Conservation (phyloP, 2,888 invertebrate genomes). For the Cephalotes varians region DNA sequence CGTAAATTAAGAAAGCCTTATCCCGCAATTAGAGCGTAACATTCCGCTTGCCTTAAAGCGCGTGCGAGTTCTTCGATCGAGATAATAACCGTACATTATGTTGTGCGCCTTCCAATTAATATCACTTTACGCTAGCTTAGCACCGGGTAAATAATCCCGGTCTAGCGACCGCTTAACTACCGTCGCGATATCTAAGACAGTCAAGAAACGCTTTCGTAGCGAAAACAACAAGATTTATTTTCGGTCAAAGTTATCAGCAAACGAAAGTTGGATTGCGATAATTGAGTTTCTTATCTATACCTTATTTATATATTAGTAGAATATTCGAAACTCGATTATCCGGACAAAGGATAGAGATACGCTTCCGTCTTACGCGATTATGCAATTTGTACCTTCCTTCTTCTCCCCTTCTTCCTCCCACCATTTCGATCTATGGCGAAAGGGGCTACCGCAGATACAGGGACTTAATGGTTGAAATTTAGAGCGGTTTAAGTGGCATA, state of each 20-base stretch:
- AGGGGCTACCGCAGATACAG: slow-evolving; percentile 37
- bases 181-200: not conserved
- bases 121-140: slow-evolving; percentile 50
- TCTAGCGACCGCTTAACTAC: not conserved
- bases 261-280: not conserved
- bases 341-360: slow-evolving; percentile 8
- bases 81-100: slow-evolving; percentile 21
- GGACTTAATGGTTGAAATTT: slow-evolving; percentile 73
- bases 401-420: not conserved
- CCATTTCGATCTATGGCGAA: not conserved
- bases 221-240: not conserved
- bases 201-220: not conserved
- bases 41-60: not conserved
- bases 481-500: slow-evolving; percentile 79
- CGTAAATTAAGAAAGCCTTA: not conserved
- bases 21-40: not conserved
- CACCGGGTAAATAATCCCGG: slow-evolving; percentile 37
- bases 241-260: not conserved
- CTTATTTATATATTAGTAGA: not conserved
- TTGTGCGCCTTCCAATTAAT: slow-evolving; percentile 44
- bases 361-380: slow-evolving; percentile 59
- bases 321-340: not conserved
- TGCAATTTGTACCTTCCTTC: slow-evolving; percentile 60
- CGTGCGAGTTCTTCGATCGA: slow-evolving; percentile 12
- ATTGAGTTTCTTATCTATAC: not conserved